Base-by-base conservation (phyloP, 2,888 invertebrate genomes). In the Tetropium fuscum region DNA sequence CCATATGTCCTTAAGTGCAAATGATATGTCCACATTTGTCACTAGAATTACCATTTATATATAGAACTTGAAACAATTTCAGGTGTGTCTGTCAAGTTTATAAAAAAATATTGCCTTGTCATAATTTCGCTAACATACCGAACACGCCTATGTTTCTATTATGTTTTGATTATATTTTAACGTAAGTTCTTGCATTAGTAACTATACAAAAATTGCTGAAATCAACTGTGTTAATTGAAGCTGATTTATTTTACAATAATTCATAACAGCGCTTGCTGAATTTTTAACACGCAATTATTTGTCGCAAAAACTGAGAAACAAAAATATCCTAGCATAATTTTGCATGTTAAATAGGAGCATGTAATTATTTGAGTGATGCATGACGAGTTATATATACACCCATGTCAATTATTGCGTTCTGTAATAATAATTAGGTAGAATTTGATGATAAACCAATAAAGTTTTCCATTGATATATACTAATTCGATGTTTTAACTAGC, bases 351-450 rank as follows among this genome's bases (percentile, higher is more conserved):
- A 44, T n/a, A n/a, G n/a, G n/a, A n/a, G n/a, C n/a, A n/a, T n/a
- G 18, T 49, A 43, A 49, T 25, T 36, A 36, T 49, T 57, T 49
- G 34, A 49, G 44, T 49, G 49, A 57, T 49, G 49, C 49, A 57
- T 57, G 56, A 57, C 32, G n/a, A n/a, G n/a, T n/a, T n/a, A n/a
- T n/a, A n/a, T n/a, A 38, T 47, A 30, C 49, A 18, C 49, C 56
- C 41, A 56, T 25, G 40, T n/a, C 32, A 48, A 43, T 56, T 43
- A 56, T 25, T 20, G 16, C 18, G 25, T 25, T 11, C 19, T 15
- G 8, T 25, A 38, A 16, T n/a, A n/a, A n/a, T 38, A 27, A 51
- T 51, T 40, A 51, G 40, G 15, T 38, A 51, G 51, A 30, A 51
- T 51, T 51, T 27, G 51, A 51, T 27, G 51, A 51, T 51, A 11